Evolutionary conservation across 2,113 vertebrate genomes (phyloP).

Genomic region (Corythaeola cristata): DNA sequence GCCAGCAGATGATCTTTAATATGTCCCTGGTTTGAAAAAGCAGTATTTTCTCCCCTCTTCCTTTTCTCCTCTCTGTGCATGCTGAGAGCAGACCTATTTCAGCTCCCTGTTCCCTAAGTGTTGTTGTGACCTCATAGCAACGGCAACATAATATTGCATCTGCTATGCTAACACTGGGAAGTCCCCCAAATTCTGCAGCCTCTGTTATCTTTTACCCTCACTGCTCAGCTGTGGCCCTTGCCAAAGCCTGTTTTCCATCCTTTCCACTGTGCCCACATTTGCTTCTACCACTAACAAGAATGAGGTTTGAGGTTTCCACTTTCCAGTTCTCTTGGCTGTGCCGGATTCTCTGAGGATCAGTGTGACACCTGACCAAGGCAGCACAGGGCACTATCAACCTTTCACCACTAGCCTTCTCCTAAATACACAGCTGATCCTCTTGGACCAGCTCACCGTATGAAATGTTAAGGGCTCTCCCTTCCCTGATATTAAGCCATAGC

Average conservation of each 20-base stretch:
- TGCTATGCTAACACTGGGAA: background rate
- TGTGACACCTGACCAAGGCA: background rate
- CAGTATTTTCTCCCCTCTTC: background rate
- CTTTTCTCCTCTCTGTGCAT: background rate
- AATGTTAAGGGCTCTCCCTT: background rate
- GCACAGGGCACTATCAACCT: background rate
- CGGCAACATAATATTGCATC: background rate
- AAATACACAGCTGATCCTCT: background rate
- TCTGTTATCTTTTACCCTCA: background rate
- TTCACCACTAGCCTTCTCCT: background rate
- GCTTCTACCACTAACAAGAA: background rate
- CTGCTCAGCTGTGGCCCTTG: background rate
- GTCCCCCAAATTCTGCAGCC: background rate
- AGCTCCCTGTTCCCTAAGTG: background rate
- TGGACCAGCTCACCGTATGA: background rate
- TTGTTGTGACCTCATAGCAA: background rate
- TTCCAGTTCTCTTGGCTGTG: background rate
- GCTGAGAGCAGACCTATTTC: background rate
- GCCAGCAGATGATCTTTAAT: background rate
- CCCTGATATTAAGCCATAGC: background rate
- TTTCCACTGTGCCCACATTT: background rate
- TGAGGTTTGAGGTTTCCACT: background rate
- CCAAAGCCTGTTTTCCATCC: background rate
- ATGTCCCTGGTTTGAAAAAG: background rate
- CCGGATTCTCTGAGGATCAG: background rate